Evolutionary conservation across 2,888 invertebrate species (phyloP), one percentile per base, ranked within the genome.

Genomic region (Apantesis nais): DNA sequence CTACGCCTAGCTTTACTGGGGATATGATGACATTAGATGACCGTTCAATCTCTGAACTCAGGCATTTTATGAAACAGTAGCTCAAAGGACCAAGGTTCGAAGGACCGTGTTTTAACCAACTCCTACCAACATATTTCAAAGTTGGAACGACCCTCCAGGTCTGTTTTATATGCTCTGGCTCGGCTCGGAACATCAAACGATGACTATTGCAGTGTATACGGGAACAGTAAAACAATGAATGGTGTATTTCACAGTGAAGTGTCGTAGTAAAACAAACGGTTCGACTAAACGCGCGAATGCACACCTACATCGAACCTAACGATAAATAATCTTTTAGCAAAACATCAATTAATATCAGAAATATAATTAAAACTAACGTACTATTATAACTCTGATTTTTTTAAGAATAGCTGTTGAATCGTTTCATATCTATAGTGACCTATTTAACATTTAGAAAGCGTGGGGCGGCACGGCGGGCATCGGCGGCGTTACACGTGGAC

Each of bases 291-390:
- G 66, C 80, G 84, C 87, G 84, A 79, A 82, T 78, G 80, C 83
- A 75, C 25, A 39, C 29, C 44, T 31, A 52, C 87, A 83, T 85
- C 88, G 89, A 89, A 92, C 91, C 88, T 91, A 91, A 93, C 93
- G 89, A 94, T 93, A 93, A 93, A 93, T 93, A 87, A 92, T 93
- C 92, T 93, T 92, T 92, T 90, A 93, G 93, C 92, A 93, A 93
- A 94, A 94, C 94, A 93, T 94, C 90, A 93, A 93, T 92, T 92
- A 93, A 93, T 93, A 93, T 93, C 93, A 91, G 93, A 92, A 92
- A 93, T 93, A 93, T 93, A 92, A 94, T 93, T 93, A 93, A 93
- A 93, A 91, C 93, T 93, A 93, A 92, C 93, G 89, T 88, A 94
- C 93, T 93, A 93, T 92, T 92, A 93, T 92, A 94, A 92, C 91